Evolutionary conservation across 2,888 invertebrate genomes (phyloP).

Genomic region (Drosophila rubida): DNA sequence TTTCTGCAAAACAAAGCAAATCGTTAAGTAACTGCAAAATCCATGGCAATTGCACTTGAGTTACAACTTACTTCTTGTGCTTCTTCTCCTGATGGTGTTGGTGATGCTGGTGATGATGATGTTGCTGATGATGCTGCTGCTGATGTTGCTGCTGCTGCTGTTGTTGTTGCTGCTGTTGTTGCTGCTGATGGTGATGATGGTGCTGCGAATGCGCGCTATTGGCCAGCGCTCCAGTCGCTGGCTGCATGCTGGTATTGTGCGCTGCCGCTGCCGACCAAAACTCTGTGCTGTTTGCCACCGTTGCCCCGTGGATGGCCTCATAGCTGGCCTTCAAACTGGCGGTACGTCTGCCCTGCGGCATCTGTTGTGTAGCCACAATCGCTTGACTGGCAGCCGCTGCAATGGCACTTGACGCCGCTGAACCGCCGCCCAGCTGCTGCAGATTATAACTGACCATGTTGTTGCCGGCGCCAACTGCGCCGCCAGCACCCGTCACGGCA

Average conservation of each 20-base stretch:
- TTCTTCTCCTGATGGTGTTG: constrained; percentile 75
- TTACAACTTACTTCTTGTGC: constrained; percentile 71
- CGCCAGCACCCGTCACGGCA: constrained; percentile 4
- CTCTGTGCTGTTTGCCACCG: constrained; percentile 88
- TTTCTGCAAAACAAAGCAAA: constrained; percentile 59
- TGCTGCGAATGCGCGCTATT: constrained; percentile 84
- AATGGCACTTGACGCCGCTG: constrained; percentile 92
- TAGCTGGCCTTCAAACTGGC: constrained; percentile 97
- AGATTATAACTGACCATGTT: constrained; percentile 88
- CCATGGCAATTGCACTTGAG: too few species aligned
- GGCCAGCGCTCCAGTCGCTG: constrained; percentile 83
- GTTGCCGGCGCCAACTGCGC: constrained; percentile 22
- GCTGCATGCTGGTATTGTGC: constrained; percentile 88
- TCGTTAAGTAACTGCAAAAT: background rate
- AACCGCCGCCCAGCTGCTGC: constrained; percentile 91
- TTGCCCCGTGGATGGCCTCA: constrained; percentile 92
- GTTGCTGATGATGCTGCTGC: constrained; percentile 5
- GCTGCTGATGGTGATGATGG: constrained; percentile 76
- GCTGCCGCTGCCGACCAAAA: constrained; percentile 88
- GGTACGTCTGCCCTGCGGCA: constrained; percentile 97
- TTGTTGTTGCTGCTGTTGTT: constrained; percentile 84
- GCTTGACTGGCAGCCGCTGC: constrained; percentile 98
- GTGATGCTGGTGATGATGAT: constrained; percentile 46
- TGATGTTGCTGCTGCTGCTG: constrained; percentile 73
- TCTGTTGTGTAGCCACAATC: constrained; percentile 97